Percentiles rank a stretch among this genome's conserved stretches.
Conservation (phyloP, 2,113 vertebrate genomes). For the Psephotus haematonotus region DNA sequence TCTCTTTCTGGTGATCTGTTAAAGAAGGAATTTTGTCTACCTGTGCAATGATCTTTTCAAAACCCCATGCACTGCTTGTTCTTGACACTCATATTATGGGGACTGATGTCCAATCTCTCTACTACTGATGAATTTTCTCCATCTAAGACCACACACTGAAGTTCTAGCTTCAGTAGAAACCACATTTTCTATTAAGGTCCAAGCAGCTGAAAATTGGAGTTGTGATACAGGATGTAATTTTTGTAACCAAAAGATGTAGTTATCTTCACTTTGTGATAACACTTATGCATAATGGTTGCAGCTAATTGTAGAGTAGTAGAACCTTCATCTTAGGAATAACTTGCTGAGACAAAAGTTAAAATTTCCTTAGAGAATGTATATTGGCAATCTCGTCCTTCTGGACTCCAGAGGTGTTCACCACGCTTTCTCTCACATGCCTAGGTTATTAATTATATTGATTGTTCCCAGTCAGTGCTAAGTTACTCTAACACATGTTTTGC, state of each 20-base stretch:
- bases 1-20: neutral
- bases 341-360: neutral
- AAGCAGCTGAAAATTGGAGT: neutral
- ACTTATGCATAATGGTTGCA: neutral
- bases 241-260: neutral
- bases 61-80: neutral
- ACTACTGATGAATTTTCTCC: neutral
- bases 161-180: neutral
- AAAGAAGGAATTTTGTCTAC: neutral
- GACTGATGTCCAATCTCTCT: neutral
- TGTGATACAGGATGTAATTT: neutral
- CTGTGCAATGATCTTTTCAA: conserved; percentile 39
- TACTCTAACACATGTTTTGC: neutral
- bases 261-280: neutral
- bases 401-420: neutral
- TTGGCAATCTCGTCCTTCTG: neutral
- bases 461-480: neutral
- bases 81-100: neutral
- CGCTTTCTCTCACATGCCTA: neutral
- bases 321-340: neutral
- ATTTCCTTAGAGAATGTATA: neutral
- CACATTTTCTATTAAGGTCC: neutral
- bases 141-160: neutral
- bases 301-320: neutral
- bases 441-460: neutral